Base-by-base conservation (phyloP, 2,113 vertebrate genomes). In the Mionectes macconnelli region DNA sequence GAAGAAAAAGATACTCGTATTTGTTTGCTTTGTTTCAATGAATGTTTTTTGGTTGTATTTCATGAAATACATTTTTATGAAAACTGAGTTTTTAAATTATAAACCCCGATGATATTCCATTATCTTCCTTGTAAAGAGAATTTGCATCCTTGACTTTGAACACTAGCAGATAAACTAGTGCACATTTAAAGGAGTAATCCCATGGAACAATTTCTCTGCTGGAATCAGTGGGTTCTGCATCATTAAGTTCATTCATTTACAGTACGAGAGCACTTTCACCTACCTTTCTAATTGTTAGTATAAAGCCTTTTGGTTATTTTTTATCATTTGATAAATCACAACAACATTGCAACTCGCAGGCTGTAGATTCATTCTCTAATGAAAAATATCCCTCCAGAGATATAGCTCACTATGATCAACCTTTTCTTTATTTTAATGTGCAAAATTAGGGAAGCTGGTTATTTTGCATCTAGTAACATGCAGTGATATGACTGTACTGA, bases 221-320 rank as follows among this genome's bases (percentile, higher is more conserved):
- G 59, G 76, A 83, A 87, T 85, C 60, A 78, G 16, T 0, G 7
- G 25, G 56, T 95, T 94, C 66, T 80, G 45, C 84, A 87, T 94
- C 74, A 85, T 94, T 94, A 91, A 55, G 28, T 87, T 89, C 27
- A 68, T 87, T 80, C 70, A 70, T 93, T 91, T 85, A 80, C 45
- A 67, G 44, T 82, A 90, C 17, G 53, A 90, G 39, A 94, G 13
- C 42, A 83, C 35, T 94, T 94, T 82, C 59, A 59, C 57, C 67
- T 80, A 23, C 62, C 59, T 90, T 89, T 91, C 53, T 96, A 85
- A 95, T 79, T 74, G 37, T 91, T 90, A 74, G 6, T 56, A 44
- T 59, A 84, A 91, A 93, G 30, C 27, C 35, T 82, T 80, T 96
- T 70, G 22, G 56, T 75, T 89, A 63, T 83, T 87, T 89, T 93